Base-by-base conservation (phyloP, 2,888 invertebrate genomes). In the Ophion costatus region DNA sequence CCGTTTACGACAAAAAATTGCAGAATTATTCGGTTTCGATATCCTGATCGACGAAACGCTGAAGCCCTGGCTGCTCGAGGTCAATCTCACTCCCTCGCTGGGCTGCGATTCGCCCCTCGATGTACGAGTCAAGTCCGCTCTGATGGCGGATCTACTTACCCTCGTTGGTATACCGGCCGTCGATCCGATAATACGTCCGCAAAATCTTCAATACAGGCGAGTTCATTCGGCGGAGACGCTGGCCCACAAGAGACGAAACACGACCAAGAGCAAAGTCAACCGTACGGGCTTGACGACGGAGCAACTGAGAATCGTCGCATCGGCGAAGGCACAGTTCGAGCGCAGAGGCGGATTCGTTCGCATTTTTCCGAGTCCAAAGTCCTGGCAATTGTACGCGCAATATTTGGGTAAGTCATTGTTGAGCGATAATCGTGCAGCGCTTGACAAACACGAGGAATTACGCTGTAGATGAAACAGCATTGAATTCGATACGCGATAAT, bases 1-100 rank as follows among this genome's bases (percentile, higher is more conserved):
- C 20, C 33, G 17, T 67, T 83, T 22, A 14, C n/a, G 11, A 38
- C 1, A 45, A 45, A 45, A 51, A 2, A 17, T 94, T 94, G 29
- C 94, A 97, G 98, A 98, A 94, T 94, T 98, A 57, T 99, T 98
- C 92, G 99, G 99, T 33, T 99, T 99, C 93, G 99, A 99, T 94
- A 98, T 99, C 89, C 94, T 99, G 70, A 96, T 99, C 79, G 99
- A 99, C 94, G 97, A 97, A 86, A 96, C 97, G 89, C 94, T 99
- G 89, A 98, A 98, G 92, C 99, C 99, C 0, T 99, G 99, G 99
- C 94, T 99, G 61, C 94, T 99, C 82, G 99, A 99, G 94, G 98
- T 99, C 33, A 99, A 99, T 93, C 94, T 99, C 24, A 98, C 98
- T 3, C 99, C 99, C 7, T 98, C 97, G 90, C 94, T 98, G 89